Percentiles rank a stretch among this genome's conserved stretches.
Conservation (phyloP, 2,113 vertebrate species). For the Syrmaticus mikado region DNA sequence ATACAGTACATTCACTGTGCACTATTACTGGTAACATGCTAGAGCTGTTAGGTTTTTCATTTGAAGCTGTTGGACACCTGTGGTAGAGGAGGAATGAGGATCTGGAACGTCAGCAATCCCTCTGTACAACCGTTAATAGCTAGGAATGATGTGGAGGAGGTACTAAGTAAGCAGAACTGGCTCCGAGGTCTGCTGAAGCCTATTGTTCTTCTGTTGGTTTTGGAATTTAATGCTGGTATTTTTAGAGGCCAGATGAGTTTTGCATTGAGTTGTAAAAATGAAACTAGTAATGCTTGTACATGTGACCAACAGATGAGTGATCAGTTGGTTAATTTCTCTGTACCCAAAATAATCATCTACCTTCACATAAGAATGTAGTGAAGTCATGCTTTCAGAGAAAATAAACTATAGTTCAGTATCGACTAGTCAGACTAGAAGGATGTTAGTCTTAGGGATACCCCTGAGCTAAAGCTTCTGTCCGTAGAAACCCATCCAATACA, state of each 20-base stretch:
- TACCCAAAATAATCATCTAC: neutral
- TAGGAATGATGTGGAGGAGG: neutral
- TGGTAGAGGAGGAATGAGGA: neutral
- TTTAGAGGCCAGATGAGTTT: neutral
- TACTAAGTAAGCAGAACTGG: neutral
- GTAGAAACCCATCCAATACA: neutral
- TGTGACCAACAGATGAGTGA: neutral
- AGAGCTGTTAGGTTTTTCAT: neutral
- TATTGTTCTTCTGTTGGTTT: neutral
- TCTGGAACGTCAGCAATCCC: neutral
- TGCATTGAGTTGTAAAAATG: neutral
- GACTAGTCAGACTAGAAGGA: neutral
- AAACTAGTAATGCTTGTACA: neutral
- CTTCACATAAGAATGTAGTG: neutral
- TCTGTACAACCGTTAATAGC: neutral
- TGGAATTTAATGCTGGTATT: neutral
- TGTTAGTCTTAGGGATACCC: neutral
- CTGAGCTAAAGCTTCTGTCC: neutral
- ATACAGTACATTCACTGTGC: neutral
- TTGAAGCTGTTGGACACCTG: neutral
- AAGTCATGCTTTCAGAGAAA: neutral
- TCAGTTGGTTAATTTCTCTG: neutral
- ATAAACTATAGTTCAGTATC: neutral
- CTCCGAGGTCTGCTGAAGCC: neutral
- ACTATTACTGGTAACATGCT: fast-evolving